Conservation (phyloP, 2,888 invertebrate species). For the Tipula lateralis region DNA sequence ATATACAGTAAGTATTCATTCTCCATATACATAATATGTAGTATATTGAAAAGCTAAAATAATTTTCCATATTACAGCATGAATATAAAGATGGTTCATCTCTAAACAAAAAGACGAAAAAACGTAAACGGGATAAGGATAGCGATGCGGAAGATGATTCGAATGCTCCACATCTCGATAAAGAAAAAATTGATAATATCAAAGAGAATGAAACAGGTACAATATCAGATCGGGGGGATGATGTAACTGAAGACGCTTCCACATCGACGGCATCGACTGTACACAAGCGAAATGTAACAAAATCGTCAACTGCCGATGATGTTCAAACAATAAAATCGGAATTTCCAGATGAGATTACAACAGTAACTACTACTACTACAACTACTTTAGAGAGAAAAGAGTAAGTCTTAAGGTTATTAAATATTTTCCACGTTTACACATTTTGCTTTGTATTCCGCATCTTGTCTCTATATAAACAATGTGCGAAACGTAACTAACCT, state of each 20-base stretch:
- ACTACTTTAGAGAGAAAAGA: not conserved
- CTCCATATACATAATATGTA: not conserved
- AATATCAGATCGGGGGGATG: constrained; percentile 25
- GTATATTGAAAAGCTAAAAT: not conserved
- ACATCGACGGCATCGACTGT: constrained; percentile 20
- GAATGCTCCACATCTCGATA: constrained; percentile 44
- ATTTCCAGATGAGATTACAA: not conserved
- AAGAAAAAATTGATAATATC: constrained; percentile 45
- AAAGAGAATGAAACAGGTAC: constrained; percentile 46
- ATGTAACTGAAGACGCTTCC: constrained; percentile 35
- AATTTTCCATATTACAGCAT: constrained; percentile 53
- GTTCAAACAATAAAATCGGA: not conserved
- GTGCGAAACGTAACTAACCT: not conserved
- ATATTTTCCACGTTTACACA: not conserved
- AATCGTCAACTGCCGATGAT: constrained; percentile 32
- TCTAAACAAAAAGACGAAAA: constrained; percentile 53
- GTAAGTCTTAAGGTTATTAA: not conserved
- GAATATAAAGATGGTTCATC: constrained; percentile 68
- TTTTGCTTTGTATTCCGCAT: not conserved
- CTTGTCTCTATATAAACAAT: not conserved
- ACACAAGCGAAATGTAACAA: constrained; percentile 37
- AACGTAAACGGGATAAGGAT: constrained; percentile 77
- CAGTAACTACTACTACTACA: not conserved
- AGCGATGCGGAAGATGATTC: constrained; percentile 68
- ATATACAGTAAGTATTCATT: constrained; percentile 64